phyloP scores from a whole-genome alignment of 2,797 vertebrate genomes.

The Lindbergichthys nudifrons region DNA sequence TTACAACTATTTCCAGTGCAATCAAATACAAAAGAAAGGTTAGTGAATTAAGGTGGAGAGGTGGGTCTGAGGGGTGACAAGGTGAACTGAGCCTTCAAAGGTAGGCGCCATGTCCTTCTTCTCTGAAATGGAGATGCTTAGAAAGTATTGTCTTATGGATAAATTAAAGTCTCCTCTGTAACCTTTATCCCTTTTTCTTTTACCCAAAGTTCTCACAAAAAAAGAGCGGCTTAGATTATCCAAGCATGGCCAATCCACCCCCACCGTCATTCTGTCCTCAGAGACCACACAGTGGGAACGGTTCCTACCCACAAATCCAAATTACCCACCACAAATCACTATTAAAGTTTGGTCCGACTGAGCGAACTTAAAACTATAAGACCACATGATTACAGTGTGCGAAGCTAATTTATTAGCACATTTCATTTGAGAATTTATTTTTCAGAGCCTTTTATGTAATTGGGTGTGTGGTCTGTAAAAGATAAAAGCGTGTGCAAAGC shows the following conservation, averaged over 20 bases:
- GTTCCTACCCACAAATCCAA: conserved; percentile 64
- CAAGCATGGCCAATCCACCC: conserved; percentile 84
- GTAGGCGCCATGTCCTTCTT: conserved; percentile 70
- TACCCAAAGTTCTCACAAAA: conserved; percentile 51
- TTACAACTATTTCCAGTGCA: conserved; percentile 79
- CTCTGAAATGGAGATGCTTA: conserved; percentile 81
- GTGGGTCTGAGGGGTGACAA: conserved; percentile 20
- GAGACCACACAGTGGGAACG: conserved; percentile 86
- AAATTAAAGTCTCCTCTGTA: conserved; percentile 67
- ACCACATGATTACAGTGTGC: conserved; percentile 80
- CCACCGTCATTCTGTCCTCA: conserved; percentile 78
- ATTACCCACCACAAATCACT: conserved; percentile 68
- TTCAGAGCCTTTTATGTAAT: conserved; percentile 57
- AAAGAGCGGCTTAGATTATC: conserved; percentile 85
- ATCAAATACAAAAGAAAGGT: conserved; percentile 82
- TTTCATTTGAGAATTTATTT: conserved; percentile 52
- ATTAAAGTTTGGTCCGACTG: conserved; percentile 76
- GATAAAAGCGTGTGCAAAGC: conserved; percentile 67
- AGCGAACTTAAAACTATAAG: conserved; percentile 73
- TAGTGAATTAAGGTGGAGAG: conserved; percentile 56
- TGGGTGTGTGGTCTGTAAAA: conserved; percentile 69
- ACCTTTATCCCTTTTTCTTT: conserved; percentile 37
- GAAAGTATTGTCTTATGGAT: conserved; percentile 78
- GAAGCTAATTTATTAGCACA: conserved; percentile 72
- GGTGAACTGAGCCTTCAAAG: conserved; percentile 74